Evolutionary conservation across 2,113 vertebrate genomes (phyloP), one percentile per base, ranked within the genome.

Genomic region (Scomber colias): DNA sequence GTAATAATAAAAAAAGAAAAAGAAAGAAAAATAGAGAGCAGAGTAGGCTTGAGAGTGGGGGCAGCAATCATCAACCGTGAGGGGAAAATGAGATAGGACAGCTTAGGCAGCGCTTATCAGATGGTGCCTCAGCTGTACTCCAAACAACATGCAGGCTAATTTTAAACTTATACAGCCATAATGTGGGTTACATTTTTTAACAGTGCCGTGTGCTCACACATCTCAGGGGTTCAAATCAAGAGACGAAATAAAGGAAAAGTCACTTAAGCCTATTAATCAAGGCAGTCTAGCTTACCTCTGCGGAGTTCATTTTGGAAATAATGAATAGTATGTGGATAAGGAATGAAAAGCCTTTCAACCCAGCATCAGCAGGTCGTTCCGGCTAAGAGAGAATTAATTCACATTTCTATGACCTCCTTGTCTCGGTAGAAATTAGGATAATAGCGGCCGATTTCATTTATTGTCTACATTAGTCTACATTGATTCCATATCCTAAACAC

Each of bases 361-460:
- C 93, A 89, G 94, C 93, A 91, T 90, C 90, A 94, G 94, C 88
- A 93, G 95, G 94, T 95, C 94, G 92, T 95, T 94, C 94, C 90
- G 89, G 93, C 93, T 74, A 78, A 46, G 94, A 94, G 93, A 92
- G 94, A 96, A 96, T 96, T 96, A 96, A 94, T 92, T 83, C 89
- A 90, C 90, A 90, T 95, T 93, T 91, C 85, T 85, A 81, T 96
- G 96, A 96, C 95, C 95, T 93, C 78, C 55, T 90, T 92, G 90
- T 73, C 94, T 94, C 90, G 90, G 93, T 93, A 95, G 95, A 96
- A 95, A 94, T 87, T 86, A 94, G 95, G 89, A 91, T 96, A 96
- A 97, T 97, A 93, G 93, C 87, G 85, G 92, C 93, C 96, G 95
- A 96, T 97, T 96, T 97, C 95, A 95, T 97, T 96, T 96, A 95